Percentiles rank a stretch among this genome's conserved stretches.
Evolutionary conservation across 2,797 vertebrate genomes (phyloP).

Genomic region (Varecia variegata): DNA sequence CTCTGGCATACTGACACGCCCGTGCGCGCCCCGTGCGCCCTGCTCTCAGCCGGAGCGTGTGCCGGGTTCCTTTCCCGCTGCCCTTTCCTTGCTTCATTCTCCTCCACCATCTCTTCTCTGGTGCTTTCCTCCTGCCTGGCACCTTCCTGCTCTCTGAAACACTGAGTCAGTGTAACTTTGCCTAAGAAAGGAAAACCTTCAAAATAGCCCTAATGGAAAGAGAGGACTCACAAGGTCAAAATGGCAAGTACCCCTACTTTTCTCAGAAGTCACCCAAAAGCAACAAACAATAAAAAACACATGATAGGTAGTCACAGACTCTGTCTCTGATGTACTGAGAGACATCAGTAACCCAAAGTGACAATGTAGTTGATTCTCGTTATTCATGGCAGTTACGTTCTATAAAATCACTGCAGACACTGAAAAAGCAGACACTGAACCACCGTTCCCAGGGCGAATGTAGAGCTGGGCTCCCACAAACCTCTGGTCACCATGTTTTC

Average conservation of each 20-base stretch:
- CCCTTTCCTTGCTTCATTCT: background rate
- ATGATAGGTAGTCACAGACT: background rate
- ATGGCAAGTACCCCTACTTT: background rate
- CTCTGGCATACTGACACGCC: fast-evolving
- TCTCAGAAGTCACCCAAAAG: background rate
- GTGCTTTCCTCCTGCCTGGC: background rate
- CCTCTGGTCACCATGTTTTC: too few relatives aligned
- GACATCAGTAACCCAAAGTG: too few relatives aligned
- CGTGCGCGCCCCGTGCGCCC: background rate
- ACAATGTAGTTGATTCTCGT: background rate
- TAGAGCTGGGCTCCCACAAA: background rate
- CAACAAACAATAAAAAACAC: background rate
- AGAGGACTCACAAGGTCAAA: background rate
- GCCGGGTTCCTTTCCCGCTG: too few relatives aligned
- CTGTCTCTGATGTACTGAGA: background rate
- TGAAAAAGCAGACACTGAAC: background rate
- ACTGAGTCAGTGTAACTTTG: background rate
- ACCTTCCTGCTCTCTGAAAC: background rate
- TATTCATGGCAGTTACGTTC: fast-evolving
- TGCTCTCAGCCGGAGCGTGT: background rate
- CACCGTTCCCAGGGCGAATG: background rate
- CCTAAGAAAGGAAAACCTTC: background rate
- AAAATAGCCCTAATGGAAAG: background rate
- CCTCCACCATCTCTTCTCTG: background rate
- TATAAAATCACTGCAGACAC: background rate